Evolutionary conservation across 2,797 vertebrate species (phyloP).

Genomic region (Anabacerthia variegaticeps): DNA sequence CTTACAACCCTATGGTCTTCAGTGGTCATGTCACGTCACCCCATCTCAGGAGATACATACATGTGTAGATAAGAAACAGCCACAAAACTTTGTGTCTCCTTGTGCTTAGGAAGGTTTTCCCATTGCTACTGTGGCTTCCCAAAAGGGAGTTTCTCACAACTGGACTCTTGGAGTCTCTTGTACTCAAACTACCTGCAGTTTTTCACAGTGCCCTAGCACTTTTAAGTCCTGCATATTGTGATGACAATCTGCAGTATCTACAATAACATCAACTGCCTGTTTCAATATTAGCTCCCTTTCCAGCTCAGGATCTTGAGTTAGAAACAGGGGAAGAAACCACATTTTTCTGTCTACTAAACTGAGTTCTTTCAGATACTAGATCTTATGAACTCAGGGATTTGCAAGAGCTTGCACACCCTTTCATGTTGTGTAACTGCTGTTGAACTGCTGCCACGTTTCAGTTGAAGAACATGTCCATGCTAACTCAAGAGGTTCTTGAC

Average conservation of each 20-base stretch:
- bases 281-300: background rate
- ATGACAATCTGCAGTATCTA: background rate
- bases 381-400: background rate
- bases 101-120: background rate
- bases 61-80: background rate
- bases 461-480: accelerated
- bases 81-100: background rate
- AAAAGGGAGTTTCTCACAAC: background rate
- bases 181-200: accelerated
- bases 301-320: background rate
- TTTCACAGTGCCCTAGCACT: no score
- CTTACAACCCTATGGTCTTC: background rate
- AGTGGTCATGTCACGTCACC: background rate
- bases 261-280: background rate
- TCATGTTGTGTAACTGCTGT: background rate
- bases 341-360: background rate
- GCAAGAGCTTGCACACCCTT: background rate
- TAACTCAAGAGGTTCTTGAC: background rate
- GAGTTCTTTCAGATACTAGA: background rate
- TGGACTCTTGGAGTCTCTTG: background rate
- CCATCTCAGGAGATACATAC: accelerated
- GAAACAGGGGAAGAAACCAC: background rate
- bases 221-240: background rate
- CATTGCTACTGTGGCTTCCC: background rate
- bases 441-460: background rate